Base-by-base conservation (phyloP, 2,113 vertebrate species). In the Sturnira hondurensis region DNA sequence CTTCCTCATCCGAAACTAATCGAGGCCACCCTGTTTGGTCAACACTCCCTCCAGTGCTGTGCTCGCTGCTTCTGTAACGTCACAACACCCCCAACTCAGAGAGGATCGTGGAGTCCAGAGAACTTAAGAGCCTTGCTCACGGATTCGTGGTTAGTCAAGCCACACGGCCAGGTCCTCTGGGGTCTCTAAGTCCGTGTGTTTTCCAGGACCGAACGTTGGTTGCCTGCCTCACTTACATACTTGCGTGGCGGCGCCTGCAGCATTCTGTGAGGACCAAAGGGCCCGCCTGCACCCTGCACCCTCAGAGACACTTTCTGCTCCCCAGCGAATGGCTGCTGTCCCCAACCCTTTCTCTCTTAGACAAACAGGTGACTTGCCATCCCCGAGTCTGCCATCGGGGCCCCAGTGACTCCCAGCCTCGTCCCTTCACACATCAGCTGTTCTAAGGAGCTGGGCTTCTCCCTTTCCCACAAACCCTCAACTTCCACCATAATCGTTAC, bases 11-110 rank as follows among this genome's bases (percentile, higher is more conserved):
- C 16, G 56, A 58, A 71, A 41, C 28, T 5, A 2, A 47, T 4
- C 33, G 3, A 2, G 8, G 14, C 12, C 24, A 1, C n/a, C 28
- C 0, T 6, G 22, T 61, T 41, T 26, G 45, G 24, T 13, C 16
- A 43, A 1, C 3, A 19, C 76, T 58, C 10, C 0, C 4, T 17
- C 58, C 16, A 36, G 67, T 6, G 2, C 14, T 15, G 12, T 4
- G 24, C 54, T 26, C 1, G 24, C 33, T 45, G 31, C 7, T 58
- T 4, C 11, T 14, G 6, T 7, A 33, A 61, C 31, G 47, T 84
- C 20, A 22, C 12, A 5, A 33, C 4, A 33, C 10, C 12, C 24
- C 56, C 68, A 16, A 36, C 56, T 63, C 88, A 19, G 10, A 68
- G 56, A 71, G 17, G 84, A 86, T 38, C 52, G 14, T 13, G 2